phyloP scores from a whole-genome alignment of 2,113 vertebrate species.

The Sapayoa aenigma region DNA sequence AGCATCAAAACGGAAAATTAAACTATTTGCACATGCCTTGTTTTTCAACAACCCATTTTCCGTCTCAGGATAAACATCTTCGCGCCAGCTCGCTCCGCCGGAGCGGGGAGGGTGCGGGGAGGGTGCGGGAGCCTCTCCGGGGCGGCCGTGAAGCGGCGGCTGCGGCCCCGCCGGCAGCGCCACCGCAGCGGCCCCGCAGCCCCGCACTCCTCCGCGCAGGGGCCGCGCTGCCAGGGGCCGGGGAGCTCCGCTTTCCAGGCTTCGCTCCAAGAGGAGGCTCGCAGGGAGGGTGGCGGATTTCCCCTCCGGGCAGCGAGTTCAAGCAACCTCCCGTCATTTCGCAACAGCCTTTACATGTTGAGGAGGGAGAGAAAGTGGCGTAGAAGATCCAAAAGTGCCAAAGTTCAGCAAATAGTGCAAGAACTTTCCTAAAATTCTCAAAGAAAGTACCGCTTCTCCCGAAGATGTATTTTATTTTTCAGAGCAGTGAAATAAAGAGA shows the following conservation, averaged over 20 bases:
- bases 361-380: accelerated
- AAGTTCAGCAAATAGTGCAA: background rate
- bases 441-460: background rate
- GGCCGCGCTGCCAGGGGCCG: background rate
- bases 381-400: background rate
- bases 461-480: background rate
- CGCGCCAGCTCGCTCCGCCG: background rate
- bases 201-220: background rate
- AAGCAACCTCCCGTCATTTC: background rate
- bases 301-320: background rate
- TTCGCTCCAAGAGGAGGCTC: background rate
- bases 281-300: background rate
- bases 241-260: background rate
- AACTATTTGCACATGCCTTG: constrained; percentile 42
- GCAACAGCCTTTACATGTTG: background rate
- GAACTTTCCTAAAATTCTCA: background rate
- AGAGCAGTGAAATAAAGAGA: background rate
- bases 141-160: background rate
- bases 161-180: background rate
- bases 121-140: background rate
- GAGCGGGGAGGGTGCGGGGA: constrained; percentile 27
- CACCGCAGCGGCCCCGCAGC: background rate
- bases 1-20: constrained; percentile 63
- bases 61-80: constrained; percentile 48
- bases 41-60: constrained; percentile 63